Evolutionary conservation across 2,888 invertebrate genomes (phyloP), one percentile per base, ranked within the genome.

Genomic region (Stegophylla sp.): DNA sequence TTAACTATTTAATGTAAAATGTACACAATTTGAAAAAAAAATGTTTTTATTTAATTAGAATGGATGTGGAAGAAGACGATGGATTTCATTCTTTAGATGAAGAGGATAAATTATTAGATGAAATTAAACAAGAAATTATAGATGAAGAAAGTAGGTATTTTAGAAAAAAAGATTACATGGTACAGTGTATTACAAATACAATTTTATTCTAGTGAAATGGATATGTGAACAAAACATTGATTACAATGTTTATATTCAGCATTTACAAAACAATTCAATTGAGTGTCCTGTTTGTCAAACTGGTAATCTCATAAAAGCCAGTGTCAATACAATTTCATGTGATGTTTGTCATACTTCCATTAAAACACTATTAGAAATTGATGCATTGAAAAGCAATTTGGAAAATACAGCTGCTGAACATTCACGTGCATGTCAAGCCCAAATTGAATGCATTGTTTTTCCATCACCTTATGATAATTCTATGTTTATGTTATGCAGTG

Each of bases 51-150:
- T 28, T 71, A 12, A 73, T 17, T 59, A 79, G 79, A 79, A 79
- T 79, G 69, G 79, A 79, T 13, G 1, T 79, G 10, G 79, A 79
- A 41, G 79, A 79, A 61, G 79, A 79, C 69, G 79, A 79, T 61
- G 79, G 79, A 51, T 79, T 79, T 71, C 79, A 79, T 61, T 79
- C 79, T 26, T 23, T 71, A 13, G 79, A 79, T 3, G 79, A 79
- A 71, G 79, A 79, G 61, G 79, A 79, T 61, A 67, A 79, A 71
- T 61, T 79, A 41, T 56, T 71, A 61, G 79, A 71, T 23, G 79
- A 79, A 61, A 79, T 79, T 71, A 79, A 79, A 79, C 79, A 79
- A 51, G 79, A 79, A 69, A 67, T 79, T 48, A 71, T 79, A 71
- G 69, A 79, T 79, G 79, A 79, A 79, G 79, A 79, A n/a, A 69